A percentile compares a stretch with the other conserved stretches of the same genome.
Evolutionary conservation across 2,888 invertebrate species (phyloP).

Genomic region (Drosophila histrio): DNA sequence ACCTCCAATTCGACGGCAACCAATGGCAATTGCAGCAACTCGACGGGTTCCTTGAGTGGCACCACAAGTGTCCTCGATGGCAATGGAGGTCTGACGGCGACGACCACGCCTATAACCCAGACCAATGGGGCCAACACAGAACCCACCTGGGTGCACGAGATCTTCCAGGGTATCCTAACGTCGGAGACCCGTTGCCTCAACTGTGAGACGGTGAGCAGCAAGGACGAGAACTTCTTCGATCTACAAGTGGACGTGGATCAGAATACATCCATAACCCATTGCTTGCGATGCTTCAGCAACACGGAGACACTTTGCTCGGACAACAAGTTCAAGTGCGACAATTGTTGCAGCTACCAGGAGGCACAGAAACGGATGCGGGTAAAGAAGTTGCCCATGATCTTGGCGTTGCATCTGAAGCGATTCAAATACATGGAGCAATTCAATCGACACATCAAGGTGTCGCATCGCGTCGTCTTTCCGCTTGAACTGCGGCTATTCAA

Average conservation of each 20-base stretch:
- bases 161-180: conserved; percentile 99
- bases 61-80: conserved; percentile 67
- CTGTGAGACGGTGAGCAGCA: conserved; percentile 99
- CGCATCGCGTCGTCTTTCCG: conserved; percentile 99
- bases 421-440: conserved; percentile 99
- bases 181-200: conserved; percentile 99
- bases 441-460: conserved; percentile 99
- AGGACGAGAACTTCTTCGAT: conserved; percentile 99
- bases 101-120: conserved; percentile 67
- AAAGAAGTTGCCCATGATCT: conserved; percentile 98
- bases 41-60: conserved; percentile 77
- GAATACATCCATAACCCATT: conserved; percentile 99
- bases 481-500: conserved; percentile 98
- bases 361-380: conserved; percentile 99
- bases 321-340: conserved; percentile 99
- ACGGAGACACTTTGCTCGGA: conserved; percentile 99
- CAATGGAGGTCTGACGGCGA: conserved; percentile 59
- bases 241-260: conserved; percentile 99
- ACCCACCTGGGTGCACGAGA: conserved; percentile 99
- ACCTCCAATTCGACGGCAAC: conserved; percentile 73
- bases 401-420: conserved; percentile 98
- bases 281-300: conserved; percentile 98
- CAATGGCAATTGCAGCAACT: conserved; percentile 79
- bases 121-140: conserved; percentile 87
- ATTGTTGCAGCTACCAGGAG: conserved; percentile 99